A percentile compares a stretch with the other conserved stretches of the same genome.
Evolutionary conservation across 2,113 vertebrate species (phyloP).

Genomic region (Notothenia coriiceps): DNA sequence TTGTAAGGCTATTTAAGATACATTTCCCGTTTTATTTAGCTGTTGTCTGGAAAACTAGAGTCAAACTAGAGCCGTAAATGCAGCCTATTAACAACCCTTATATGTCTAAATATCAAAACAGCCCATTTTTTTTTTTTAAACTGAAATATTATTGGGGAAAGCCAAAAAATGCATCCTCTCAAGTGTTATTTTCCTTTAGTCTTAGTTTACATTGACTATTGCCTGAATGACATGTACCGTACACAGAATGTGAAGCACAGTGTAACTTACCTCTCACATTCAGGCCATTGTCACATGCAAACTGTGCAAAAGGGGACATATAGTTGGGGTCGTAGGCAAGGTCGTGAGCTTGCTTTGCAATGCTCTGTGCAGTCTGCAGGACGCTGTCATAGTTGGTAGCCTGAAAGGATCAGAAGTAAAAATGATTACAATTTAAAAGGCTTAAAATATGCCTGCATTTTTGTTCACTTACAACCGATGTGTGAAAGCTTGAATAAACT

Average conservation of each 20-base stretch:
- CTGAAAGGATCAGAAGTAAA: slow-evolving; percentile 73
- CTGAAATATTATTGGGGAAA: no score
- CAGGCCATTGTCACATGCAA: slow-evolving; percentile 97
- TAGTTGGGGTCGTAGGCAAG: slow-evolving; percentile 99
- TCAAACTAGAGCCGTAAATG: neutral
- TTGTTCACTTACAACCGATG: neutral
- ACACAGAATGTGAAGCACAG: neutral
- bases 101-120: no score
- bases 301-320: slow-evolving; percentile 99
- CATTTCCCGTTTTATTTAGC: neutral
- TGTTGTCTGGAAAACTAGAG: neutral
- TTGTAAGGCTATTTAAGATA: neutral
- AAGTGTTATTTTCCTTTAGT: neutral
- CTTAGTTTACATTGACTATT: neutral
- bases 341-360: slow-evolving; percentile 96
- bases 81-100: no score
- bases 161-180: no score
- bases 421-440: neutral
- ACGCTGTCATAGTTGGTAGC: slow-evolving; percentile 97
- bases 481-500: neutral
- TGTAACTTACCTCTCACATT: slow-evolving; percentile 95
- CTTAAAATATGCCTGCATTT: accelerated
- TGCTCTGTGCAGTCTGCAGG: slow-evolving; percentile 96
- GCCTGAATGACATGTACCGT: neutral
- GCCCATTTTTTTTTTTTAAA: no score